Conservation (phyloP, 2,797 vertebrate species). For the Chloroceryle amazona region DNA sequence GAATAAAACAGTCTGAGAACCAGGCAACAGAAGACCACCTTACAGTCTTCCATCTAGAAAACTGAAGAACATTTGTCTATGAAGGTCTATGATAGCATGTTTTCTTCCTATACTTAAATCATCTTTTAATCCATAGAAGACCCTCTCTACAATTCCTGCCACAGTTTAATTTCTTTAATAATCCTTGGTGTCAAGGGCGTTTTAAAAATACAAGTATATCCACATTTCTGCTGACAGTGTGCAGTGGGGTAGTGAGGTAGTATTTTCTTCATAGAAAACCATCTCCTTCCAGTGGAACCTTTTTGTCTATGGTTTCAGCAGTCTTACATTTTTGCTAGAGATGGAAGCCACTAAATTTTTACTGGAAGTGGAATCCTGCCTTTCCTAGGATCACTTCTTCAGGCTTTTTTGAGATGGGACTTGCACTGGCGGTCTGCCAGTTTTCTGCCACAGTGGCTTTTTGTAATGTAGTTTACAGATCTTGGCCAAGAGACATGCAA, state of each 20-base stretch:
- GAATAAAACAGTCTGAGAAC: neutral
- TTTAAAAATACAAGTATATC: neutral
- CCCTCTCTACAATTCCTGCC: neutral
- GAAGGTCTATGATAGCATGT: neutral
- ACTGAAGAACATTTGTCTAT: neutral
- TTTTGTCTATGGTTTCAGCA: neutral
- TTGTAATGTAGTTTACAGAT: neutral
- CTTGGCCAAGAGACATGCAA: neutral
- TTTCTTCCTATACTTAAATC: neutral
- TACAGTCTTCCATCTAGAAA: neutral
- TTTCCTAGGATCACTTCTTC: neutral
- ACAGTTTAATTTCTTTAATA: neutral
- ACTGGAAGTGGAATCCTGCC: neutral
- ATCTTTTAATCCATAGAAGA: neutral
- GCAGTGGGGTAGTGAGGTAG: neutral
- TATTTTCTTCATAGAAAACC: neutral
- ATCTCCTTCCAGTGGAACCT: neutral
- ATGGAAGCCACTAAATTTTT: neutral
- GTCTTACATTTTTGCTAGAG: neutral
- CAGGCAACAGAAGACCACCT: rapidly evolving
- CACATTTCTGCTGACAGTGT: neutral
- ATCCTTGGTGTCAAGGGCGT: neutral
- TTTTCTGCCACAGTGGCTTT: neutral
- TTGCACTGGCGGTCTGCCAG: neutral
- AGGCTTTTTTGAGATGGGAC: neutral